Conservation (phyloP, 2,797 vertebrate species). For the Antrozous pallidus region DNA sequence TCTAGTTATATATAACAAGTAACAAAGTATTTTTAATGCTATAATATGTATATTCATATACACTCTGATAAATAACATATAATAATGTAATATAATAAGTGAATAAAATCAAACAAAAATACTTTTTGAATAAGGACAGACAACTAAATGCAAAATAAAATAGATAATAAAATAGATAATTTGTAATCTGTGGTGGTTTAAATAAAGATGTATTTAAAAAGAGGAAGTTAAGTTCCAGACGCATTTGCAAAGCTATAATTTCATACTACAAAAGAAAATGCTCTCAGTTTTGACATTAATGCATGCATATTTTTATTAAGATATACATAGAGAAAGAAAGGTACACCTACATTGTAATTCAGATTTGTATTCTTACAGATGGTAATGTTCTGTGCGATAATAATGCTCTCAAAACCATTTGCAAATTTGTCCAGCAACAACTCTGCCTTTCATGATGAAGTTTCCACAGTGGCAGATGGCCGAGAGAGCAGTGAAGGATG, state of each 20-base stretch:
- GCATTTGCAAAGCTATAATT: conserved; percentile 25
- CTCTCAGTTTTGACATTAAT: conserved; percentile 12
- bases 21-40: neutral
- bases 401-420: conserved; percentile 74
- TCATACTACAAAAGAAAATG: neutral
- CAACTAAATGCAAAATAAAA: conserved; percentile 4
- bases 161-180: neutral
- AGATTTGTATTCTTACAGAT: conserved; percentile 72
- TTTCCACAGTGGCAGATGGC: conserved; percentile 72
- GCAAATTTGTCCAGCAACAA: conserved; percentile 73
- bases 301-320: conserved; percentile 51
- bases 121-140: neutral
- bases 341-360: conserved; percentile 61
- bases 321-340: conserved; percentile 54
- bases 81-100: conserved; percentile 3
- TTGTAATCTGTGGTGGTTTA: neutral
- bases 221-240: conserved; percentile 21
- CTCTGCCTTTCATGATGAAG: conserved; percentile 70
- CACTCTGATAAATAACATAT: neutral
- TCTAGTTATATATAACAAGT: neutral
- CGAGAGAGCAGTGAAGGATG: conserved; percentile 66
- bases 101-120: conserved; percentile 15
- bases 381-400: conserved; percentile 72
- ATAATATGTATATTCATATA: neutral
- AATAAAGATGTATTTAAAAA: conserved; percentile 28